phyloP scores from a whole-genome alignment of 30 jellyfish, hydroid and myxozoan genomes.

The Clytia hemisphaerica region DNA sequence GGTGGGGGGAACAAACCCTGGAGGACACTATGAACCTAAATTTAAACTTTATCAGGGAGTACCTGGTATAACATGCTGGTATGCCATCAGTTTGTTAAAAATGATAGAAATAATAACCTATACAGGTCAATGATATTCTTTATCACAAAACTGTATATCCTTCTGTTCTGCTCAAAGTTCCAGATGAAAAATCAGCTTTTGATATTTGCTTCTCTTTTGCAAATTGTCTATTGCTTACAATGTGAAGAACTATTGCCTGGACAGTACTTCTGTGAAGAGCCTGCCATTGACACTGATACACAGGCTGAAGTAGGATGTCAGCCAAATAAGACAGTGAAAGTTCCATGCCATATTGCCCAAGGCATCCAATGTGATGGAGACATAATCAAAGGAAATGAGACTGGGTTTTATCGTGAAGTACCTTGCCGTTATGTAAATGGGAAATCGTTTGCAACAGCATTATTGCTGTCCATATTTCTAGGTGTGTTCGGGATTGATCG shows the following conservation, averaged over 20 bases:
- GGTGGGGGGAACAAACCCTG: no score
- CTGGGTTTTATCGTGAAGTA: constrained; percentile 58
- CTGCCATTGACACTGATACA: constrained; percentile 61
- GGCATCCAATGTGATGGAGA: constrained; percentile 57
- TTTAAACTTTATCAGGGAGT: no score
- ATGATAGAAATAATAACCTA: no score
- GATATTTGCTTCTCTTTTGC: no score
- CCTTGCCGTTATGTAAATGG: constrained; percentile 92
- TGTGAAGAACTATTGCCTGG: constrained; percentile 71
- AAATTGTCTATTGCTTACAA: no score
- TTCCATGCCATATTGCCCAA: constrained; percentile 30
- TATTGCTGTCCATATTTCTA: constrained; percentile 82
- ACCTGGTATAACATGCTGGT: no score
- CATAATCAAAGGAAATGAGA: constrained; percentile 23
- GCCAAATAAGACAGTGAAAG: constrained; percentile 64
- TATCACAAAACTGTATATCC: no score
- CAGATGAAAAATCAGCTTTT: no score
- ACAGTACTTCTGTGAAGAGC: constrained; percentile 67
- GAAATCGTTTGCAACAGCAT: constrained; percentile 67
- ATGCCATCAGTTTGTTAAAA: no score
- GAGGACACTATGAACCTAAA: no score
- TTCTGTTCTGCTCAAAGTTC: no score
- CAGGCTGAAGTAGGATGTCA: constrained; percentile 88
- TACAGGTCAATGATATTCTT: no score
- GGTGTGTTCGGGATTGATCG: constrained; percentile 96